Percentiles rank a stretch among this genome's conserved stretches.
These are phyloP conservation scores for Beroe ovata DNA, from an alignment of 37 sponge, comb jelly and placozoan genomes.

Conservation along the genomic window DNA sequence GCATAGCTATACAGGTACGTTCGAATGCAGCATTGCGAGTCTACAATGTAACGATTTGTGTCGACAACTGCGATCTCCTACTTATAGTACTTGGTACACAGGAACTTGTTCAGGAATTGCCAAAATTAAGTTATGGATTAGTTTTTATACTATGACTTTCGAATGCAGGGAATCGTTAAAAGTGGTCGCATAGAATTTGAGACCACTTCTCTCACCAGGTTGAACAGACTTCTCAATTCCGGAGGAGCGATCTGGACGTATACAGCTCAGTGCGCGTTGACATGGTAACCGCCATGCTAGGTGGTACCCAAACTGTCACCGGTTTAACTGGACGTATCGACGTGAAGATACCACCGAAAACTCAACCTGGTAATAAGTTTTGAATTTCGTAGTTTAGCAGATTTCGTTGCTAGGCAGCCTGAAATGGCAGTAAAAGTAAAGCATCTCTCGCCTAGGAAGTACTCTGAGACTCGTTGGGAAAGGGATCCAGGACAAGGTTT, in stretches of 20 bases:
- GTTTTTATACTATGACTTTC: no score
- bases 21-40: no score
- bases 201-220: slow-evolving; percentile 12
- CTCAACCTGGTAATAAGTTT: slow-evolving; percentile 66
- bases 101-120: no score
- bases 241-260: slow-evolving; percentile 38
- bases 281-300: slow-evolving; percentile 50
- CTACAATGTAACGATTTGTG: no score
- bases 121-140: no score
- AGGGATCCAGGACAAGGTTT: slow-evolving; percentile 24
- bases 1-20: slow-evolving; percentile 33
- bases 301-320: slow-evolving; percentile 6
- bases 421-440: no score
- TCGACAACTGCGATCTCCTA: no score
- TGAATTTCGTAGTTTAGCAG: no score
- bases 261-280: slow-evolving; percentile 10
- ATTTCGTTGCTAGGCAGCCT: no score
- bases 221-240: slow-evolving; percentile 16
- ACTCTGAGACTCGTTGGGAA: slow-evolving; percentile 13
- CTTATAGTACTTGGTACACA: no score
- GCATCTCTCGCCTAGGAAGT: slow-evolving; percentile 13
- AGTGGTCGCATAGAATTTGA: no score
- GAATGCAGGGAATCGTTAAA: no score
- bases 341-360: slow-evolving; percentile 39
- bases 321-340: slow-evolving; percentile 24